phyloP scores from a whole-genome alignment of 2,888 invertebrate genomes.

The Philaethria dido region DNA sequence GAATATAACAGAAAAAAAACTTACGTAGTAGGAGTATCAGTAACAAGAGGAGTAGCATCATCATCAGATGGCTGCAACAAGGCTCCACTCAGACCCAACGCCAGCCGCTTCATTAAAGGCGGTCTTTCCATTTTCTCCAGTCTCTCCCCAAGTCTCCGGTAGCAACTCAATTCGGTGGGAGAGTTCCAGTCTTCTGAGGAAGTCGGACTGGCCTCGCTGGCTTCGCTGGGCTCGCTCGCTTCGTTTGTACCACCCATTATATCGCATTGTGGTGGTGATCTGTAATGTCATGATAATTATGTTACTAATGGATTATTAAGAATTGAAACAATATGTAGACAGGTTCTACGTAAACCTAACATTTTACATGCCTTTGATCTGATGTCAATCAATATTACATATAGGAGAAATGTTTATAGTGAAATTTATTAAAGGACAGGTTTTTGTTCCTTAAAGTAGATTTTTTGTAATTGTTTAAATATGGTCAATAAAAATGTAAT shows the following conservation, averaged over 20 bases:
- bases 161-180: conserved; percentile 93
- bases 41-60: conserved; percentile 90
- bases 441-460: no score
- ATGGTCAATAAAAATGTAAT: no score
- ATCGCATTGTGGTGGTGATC: conserved; percentile 73
- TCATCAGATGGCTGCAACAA: conserved; percentile 79
- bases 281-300: conserved; percentile 47
- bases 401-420: no score
- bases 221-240: conserved; percentile 66
- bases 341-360: no score
- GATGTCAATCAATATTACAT: no score
- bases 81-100: conserved; percentile 88
- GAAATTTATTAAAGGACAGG: no score
- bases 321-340: no score
- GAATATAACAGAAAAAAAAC: conserved; percentile 35
- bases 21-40: conserved; percentile 85
- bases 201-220: conserved; percentile 81
- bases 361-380: no score
- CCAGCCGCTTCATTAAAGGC: conserved; percentile 90
- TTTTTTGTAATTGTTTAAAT: no score
- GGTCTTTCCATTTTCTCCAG: conserved; percentile 85
- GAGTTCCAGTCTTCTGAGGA: conserved; percentile 95
- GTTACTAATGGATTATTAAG: no score
- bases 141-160: conserved; percentile 90
- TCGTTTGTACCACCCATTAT: conserved; percentile 65